Percentiles rank a stretch among this genome's conserved stretches.
phyloP scores from a whole-genome alignment of 2,797 vertebrate species.

The Betta splendens region DNA sequence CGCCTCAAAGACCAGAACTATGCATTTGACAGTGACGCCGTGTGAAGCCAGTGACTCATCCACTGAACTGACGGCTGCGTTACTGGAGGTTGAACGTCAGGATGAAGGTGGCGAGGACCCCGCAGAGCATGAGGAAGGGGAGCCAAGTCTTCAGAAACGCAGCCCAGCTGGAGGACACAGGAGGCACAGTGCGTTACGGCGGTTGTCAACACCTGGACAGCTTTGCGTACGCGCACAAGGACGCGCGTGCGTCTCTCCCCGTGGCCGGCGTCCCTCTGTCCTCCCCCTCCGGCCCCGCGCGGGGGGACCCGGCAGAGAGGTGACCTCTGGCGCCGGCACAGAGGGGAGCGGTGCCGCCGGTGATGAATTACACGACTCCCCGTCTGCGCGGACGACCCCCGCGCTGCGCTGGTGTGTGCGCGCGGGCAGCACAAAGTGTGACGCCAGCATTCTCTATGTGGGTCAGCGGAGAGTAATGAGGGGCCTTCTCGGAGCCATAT shows the following conservation, averaged over 20 bases:
- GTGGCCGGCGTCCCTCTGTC: conserved; percentile 48
- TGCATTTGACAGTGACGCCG: neutral
- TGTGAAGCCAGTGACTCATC: conserved; percentile 20
- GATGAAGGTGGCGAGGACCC: conserved; percentile 84
- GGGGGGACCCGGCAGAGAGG: conserved; percentile 61
- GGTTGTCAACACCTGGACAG: conserved; percentile 30
- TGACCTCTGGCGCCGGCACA: conserved; percentile 67
- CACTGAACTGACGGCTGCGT: conserved; percentile 32
- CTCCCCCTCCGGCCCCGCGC: conserved; percentile 33
- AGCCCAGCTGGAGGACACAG: conserved; percentile 80
- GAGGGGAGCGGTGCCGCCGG: conserved; percentile 56
- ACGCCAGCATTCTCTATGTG: conserved; percentile 63
- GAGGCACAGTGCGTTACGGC: conserved; percentile 40
- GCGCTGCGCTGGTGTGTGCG: conserved; percentile 45
- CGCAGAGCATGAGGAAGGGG: conserved; percentile 89
- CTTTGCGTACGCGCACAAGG: conserved; percentile 40
- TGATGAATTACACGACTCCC: conserved; percentile 72
- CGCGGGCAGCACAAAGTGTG: conserved; percentile 65
- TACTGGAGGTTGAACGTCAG: conserved; percentile 89
- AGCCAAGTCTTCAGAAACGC: conserved; percentile 97
- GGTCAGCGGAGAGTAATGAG: conserved; percentile 75
- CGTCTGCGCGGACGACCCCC: conserved; percentile 58
- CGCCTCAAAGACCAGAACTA: neutral
- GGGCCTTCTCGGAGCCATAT: conserved; percentile 55
- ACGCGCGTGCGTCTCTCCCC: conserved; percentile 21